These are phyloP conservation scores for Euschistus heros DNA, from an alignment of 1,140 invertebrate genomes.

Conservation along the genomic window DNA sequence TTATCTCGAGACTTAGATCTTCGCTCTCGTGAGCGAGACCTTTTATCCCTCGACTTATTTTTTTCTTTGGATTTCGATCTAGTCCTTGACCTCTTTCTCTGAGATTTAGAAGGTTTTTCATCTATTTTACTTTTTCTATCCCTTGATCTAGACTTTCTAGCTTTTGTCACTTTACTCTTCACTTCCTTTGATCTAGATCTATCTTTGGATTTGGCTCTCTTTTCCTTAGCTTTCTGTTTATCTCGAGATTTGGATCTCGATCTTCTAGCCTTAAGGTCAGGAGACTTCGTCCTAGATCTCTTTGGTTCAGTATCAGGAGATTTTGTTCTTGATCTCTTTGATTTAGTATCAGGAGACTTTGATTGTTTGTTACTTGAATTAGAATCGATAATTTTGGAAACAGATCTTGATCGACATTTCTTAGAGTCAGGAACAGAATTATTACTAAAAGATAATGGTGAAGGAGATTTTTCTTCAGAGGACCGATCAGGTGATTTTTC, in stretches of 20 bases:
- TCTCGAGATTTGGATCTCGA: neutral
- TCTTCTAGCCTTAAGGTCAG: too few species aligned
- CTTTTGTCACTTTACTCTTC: slow-evolving; percentile 4
- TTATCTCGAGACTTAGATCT: neutral
- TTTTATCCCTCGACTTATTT: slow-evolving; percentile 9
- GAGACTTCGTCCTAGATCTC: too few species aligned
- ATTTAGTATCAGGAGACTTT: too few species aligned
- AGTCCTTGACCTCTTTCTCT: neutral
- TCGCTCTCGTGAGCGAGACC: neutral
- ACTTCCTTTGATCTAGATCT: slow-evolving; percentile 18
- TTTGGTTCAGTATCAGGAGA: too few species aligned
- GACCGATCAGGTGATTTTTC: neutral
- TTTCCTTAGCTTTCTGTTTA: slow-evolving; percentile 3
- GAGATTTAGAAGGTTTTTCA: neutral
- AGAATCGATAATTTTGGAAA: too few species aligned
- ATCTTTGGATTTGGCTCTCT: slow-evolving; percentile 2
- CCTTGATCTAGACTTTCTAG: neutral
- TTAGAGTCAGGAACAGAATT: too few species aligned
- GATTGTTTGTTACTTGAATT: too few species aligned
- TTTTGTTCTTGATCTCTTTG: too few species aligned
- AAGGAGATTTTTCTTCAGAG: neutral
- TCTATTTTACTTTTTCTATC: slow-evolving; percentile 14
- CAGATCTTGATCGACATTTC: too few species aligned
- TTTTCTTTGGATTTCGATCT: slow-evolving; percentile 3
- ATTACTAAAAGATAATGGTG: neutral